Percentiles rank a stretch among this genome's conserved stretches.
phyloP scores from a whole-genome alignment of 2,113 vertebrate genomes.

The Glaucidium brasilianum region DNA sequence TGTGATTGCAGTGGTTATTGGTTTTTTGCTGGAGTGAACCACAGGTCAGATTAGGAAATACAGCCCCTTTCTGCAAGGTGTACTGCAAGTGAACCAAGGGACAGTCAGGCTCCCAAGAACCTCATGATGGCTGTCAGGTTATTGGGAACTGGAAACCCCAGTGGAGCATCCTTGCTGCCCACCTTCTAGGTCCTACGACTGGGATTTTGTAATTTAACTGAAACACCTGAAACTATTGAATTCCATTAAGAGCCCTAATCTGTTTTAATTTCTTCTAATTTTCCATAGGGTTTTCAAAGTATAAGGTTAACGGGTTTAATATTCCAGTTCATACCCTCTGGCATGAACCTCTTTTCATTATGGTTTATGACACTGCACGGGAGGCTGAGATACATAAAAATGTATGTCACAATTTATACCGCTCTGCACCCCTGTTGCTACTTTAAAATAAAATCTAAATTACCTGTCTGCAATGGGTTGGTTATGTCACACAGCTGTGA shows the following conservation, averaged over 20 bases:
- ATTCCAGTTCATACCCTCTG: not conserved
- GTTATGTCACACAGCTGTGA: not conserved
- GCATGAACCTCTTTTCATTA: not conserved
- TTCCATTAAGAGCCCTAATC: not conserved
- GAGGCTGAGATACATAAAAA: not conserved
- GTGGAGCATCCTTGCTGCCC: not conserved
- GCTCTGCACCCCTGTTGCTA: not conserved
- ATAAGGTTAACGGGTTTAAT: not conserved
- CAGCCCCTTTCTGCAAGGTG: not conserved
- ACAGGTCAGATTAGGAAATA: not conserved
- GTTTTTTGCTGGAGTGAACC: not conserved
- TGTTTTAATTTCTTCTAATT: not conserved
- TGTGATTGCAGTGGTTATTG: not conserved
- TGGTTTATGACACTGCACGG: not conserved
- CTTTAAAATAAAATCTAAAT: not conserved
- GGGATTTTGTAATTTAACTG: not conserved
- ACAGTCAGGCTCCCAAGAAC: not conserved
- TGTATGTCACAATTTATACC: not conserved
- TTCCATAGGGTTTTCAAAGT: not conserved
- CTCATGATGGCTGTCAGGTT: accelerated
- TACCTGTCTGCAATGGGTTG: not conserved
- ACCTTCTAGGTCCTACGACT: not conserved
- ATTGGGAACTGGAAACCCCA: not conserved
- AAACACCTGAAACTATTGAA: not conserved
- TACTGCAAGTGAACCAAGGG: not conserved